Evolutionary conservation across 2,888 invertebrate genomes (phyloP), one percentile per base, ranked within the genome.

Genomic region (Helobdella robusta): DNA sequence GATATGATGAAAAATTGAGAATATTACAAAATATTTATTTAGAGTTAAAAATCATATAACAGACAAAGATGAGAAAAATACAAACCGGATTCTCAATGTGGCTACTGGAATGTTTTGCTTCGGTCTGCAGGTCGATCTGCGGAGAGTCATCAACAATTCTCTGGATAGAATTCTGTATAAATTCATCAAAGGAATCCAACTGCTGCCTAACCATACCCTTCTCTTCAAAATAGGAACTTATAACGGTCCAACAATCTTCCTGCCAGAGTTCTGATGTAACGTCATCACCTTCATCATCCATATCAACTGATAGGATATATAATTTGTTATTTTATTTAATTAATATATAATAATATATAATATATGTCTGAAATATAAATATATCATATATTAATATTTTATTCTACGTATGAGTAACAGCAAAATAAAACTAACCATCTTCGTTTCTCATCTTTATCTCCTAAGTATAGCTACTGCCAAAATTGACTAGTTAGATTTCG

Each of bases 211-310:
- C 98, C 70, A 99, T 84, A 79, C 98, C 98, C 81, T 99, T 99
- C 79, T 99, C 99, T 78, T 99, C 98, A 78, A 99, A 99, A 81
- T 98, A 99, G 0, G 98, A 93, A 78, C 95, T 95, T 77, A 99
- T 99, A 68, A 99, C 97, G 76, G 98, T 95, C 98, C 98, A 99
- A 76, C 98, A 98, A 54, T 97, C 98, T 83, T 97, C 97, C 81
- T 98, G 97, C 98, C 98, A 99, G 70, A 97, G 83, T 78, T 98
- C 97, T 5, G 93, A 88, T 36, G 93, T 91, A 75, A 98, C 94
- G 82, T 98, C 97, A 79, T 92, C 94, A 63, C 75, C 75, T 54
- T 80, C 81, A 50, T n/a, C n/a, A n/a, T n/a, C n/a, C n/a, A n/a
- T n/a, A n/a, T n/a, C n/a, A n/a, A n/a, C n/a, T n/a, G n/a, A n/a